These are phyloP conservation scores for Melinaea menophilus DNA, from an alignment of 2,888 invertebrate genomes.

Conservation along the genomic window DNA sequence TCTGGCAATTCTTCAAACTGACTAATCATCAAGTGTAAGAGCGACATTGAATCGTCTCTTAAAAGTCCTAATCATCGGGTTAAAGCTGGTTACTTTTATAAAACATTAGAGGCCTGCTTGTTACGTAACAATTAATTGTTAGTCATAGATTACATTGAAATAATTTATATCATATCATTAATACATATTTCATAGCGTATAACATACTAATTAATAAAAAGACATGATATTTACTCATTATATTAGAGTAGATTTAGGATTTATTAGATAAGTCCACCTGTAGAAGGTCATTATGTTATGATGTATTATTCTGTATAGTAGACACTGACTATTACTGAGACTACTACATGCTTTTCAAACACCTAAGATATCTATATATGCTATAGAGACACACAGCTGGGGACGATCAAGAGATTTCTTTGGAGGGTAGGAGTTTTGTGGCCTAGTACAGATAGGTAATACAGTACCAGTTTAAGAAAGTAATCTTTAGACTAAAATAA, in stretches of 20 bases:
- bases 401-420: neutral
- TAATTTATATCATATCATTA: constrained; percentile 72
- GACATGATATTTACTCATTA: constrained; percentile 61
- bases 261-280: constrained; percentile 55
- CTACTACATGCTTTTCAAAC: neutral
- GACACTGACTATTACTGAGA: neutral
- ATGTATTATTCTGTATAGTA: neutral
- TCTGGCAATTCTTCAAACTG: neutral
- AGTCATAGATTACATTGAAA: constrained; percentile 34
- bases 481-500: constrained; percentile 17
- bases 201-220: constrained; percentile 58
- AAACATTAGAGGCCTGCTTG: constrained; percentile 7
- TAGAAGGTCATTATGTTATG: constrained; percentile 40
- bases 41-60: neutral
- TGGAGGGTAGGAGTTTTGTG: neutral
- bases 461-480: constrained; percentile 4
- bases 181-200: constrained; percentile 71
- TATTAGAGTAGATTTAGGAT: constrained; percentile 54
- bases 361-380: neutral
- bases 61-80: neutral
- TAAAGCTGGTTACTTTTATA: neutral
- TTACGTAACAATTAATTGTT: constrained; percentile 13
- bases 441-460: neutral
- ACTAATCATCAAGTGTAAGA: too few species aligned
- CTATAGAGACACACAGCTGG: neutral